A percentile compares a stretch with the other conserved stretches of the same genome.
Evolutionary conservation across 2,797 vertebrate species (phyloP).

Genomic region (Crenichthys baileyi): DNA sequence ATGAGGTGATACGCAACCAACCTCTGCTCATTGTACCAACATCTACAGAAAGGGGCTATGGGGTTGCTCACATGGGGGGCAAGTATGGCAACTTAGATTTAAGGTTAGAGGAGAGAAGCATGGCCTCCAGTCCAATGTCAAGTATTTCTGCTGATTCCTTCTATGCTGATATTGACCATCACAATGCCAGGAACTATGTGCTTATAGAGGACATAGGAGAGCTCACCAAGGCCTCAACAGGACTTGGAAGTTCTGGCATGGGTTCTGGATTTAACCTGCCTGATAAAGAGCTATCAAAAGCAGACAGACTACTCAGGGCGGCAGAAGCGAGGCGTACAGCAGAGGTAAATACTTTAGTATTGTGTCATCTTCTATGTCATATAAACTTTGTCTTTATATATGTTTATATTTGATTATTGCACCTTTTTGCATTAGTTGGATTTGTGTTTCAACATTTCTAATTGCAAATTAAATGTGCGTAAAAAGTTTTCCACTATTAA

Average conservation of each 20-base stretch:
- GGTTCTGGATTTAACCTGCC: slow-evolving; percentile 90
- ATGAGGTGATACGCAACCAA: slow-evolving; percentile 95
- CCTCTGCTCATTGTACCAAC: slow-evolving; percentile 95
- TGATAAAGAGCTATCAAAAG: slow-evolving; percentile 94
- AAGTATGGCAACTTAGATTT: slow-evolving; percentile 95
- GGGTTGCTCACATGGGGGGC: slow-evolving; percentile 89
- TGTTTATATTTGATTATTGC: neutral
- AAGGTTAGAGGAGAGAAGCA: slow-evolving; percentile 93
- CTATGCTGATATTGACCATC: slow-evolving; percentile 97
- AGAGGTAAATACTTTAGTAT: slow-evolving; percentile 76
- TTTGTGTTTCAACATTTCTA: neutral
- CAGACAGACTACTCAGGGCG: slow-evolving; percentile 90
- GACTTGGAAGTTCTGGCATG: slow-evolving; percentile 84
- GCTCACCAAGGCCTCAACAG: slow-evolving; percentile 90
- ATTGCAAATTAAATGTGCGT: neutral
- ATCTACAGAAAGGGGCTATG: slow-evolving; percentile 90
- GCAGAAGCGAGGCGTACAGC: slow-evolving; percentile 90
- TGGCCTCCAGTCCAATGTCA: slow-evolving; percentile 97
- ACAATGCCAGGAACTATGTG: slow-evolving; percentile 92
- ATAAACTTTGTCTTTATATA: neutral
- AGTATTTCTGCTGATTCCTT: slow-evolving; percentile 98
- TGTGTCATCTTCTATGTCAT: neutral
- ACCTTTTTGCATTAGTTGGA: neutral
- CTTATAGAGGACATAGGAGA: slow-evolving; percentile 98
- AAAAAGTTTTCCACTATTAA: neutral